phyloP scores from a whole-genome alignment of 2,797 vertebrate genomes.

The Vespertilio murinus region DNA sequence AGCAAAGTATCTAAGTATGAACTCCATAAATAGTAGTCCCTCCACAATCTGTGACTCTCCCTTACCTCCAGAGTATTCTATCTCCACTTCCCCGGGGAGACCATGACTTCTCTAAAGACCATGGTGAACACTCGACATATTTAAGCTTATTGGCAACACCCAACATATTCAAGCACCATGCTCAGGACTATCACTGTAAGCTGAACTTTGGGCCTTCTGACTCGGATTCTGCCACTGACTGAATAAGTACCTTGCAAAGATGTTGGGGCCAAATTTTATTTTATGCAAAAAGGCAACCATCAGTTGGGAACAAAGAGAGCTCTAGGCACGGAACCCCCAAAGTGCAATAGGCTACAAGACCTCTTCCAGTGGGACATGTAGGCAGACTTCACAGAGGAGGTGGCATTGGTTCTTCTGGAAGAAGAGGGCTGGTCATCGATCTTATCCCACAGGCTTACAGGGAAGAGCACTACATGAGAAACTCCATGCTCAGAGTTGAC shows the following conservation, averaged over 20 bases:
- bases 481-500: neutral
- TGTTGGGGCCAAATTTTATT: neutral
- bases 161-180: neutral
- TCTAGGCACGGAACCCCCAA: neutral
- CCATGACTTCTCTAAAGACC: neutral
- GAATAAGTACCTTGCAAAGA: neutral
- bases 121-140: neutral
- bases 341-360: neutral
- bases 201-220: neutral
- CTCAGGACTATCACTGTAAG: neutral
- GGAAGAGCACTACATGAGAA: neutral
- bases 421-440: neutral
- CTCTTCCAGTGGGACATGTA: neutral
- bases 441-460: neutral
- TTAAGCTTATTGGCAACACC: neutral
- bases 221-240: neutral
- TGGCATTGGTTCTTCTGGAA: neutral
- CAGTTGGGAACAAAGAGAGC: neutral
- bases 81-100: neutral
- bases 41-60: neutral
- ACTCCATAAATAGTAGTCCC: neutral
- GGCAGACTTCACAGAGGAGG: neutral
- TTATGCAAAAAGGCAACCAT: neutral
- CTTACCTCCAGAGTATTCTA: neutral
- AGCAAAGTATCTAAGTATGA: neutral